phyloP scores from a whole-genome alignment of 2,113 vertebrate species.

The Sinocyclocheilus maitianheensis region DNA sequence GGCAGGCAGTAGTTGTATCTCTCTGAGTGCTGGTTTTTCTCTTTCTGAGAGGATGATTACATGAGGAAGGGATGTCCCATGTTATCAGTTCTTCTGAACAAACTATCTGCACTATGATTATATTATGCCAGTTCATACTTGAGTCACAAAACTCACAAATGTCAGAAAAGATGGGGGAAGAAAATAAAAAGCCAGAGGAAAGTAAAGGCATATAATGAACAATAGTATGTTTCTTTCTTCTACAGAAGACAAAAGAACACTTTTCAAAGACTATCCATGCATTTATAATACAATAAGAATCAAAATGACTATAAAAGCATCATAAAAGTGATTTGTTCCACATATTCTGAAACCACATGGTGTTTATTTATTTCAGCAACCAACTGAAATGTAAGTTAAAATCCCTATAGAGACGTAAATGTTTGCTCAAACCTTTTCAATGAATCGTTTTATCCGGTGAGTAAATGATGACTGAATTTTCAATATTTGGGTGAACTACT shows the following conservation, averaged over 20 bases:
- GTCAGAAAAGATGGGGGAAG: not conserved
- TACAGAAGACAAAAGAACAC: not conserved
- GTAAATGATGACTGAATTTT: not conserved
- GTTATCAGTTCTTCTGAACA: conserved; percentile 59
- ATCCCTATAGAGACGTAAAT: not conserved
- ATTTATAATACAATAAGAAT: not conserved
- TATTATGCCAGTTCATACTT: not conserved
- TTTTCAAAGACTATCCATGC: not conserved
- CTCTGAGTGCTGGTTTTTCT: conserved; percentile 79
- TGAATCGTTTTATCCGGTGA: not conserved
- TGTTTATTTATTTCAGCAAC: not conserved
- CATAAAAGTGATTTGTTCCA: not conserved
- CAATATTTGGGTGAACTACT: not conserved
- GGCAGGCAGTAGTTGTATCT: conserved; percentile 79
- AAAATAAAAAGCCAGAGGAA: not conserved
- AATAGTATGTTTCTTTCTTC: not conserved
- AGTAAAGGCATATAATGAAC: not conserved
- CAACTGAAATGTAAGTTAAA: not conserved
- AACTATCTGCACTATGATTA: conserved; percentile 55
- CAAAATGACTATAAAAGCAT: not conserved
- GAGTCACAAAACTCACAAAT: conserved; percentile 9
- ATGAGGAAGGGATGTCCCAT: conserved; percentile 77
- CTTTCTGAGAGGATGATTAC: conserved; percentile 84
- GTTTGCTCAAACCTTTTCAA: not conserved
- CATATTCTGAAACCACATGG: not conserved